Evolutionary conservation across 2,113 vertebrate genomes (phyloP).

Genomic region (Holacanthus passer): DNA sequence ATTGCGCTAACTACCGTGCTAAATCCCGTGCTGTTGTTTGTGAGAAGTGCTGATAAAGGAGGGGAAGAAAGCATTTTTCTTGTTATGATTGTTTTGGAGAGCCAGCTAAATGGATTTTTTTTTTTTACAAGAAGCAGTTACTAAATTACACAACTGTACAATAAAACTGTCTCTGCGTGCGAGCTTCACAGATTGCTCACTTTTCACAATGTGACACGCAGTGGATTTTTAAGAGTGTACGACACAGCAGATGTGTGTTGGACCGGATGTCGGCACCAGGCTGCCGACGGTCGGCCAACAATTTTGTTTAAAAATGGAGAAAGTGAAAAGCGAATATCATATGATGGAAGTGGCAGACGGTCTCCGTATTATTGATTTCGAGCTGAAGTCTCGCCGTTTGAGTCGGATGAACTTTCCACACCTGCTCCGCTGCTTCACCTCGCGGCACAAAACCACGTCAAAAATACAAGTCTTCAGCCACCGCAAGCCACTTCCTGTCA

Average conservation of each 20-base stretch:
- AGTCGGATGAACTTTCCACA: slow-evolving; percentile 9
- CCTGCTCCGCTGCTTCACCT: slow-evolving; percentile 20
- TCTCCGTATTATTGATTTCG: slow-evolving; percentile 29
- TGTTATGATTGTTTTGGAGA: slow-evolving; percentile 34
- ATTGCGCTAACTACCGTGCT: slow-evolving; percentile 46
- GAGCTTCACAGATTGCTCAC: slow-evolving; percentile 23
- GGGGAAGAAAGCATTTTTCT: slow-evolving; percentile 23
- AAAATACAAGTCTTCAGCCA: background rate
- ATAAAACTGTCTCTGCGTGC: slow-evolving; percentile 46
- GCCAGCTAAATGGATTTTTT: slow-evolving; percentile 39
- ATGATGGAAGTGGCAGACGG: background rate
- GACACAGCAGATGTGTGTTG: slow-evolving; percentile 15
- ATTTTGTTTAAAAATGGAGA: slow-evolving; percentile 11
- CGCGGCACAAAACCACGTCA: background rate
- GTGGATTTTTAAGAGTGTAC: slow-evolving; percentile 1
- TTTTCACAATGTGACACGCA: slow-evolving; percentile 23
- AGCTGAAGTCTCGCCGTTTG: slow-evolving; percentile 2
- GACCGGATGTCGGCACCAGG: slow-evolving; percentile 1
- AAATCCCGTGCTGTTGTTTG: slow-evolving; percentile 59
- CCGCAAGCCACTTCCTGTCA: slow-evolving; percentile 20
- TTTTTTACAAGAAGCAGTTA: slow-evolving; percentile 22
- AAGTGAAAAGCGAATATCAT: background rate
- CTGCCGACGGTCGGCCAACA: slow-evolving; percentile 1
- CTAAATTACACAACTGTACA: slow-evolving; percentile 54
- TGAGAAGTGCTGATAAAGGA: slow-evolving; percentile 34